Base-by-base conservation (phyloP, 2,113 vertebrate species). In the Melierax canorus region DNA sequence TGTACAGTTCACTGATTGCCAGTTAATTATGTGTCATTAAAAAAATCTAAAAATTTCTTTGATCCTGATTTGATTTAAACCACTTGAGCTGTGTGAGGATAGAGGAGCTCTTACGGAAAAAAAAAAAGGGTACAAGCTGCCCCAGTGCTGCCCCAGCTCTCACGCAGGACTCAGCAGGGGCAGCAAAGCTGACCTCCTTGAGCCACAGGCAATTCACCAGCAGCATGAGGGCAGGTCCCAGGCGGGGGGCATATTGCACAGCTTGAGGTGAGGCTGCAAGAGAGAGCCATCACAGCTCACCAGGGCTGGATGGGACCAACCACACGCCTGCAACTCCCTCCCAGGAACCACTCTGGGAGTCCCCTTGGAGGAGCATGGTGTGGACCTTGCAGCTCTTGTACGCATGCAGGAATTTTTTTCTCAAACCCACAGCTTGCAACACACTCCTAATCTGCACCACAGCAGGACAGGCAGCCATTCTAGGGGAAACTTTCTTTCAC, bases 21-120 rank as follows among this genome's bases (percentile, higher is more conserved):
- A 38, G 56, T 90, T 95, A 90, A 95, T 94, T 90, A 74, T n/a
- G 43, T 7, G 2, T 12, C 51, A 95, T 92, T 94, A 60, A 79
- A 86, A 86, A 73, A 68, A 63, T 53, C 50, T 72, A 46, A 95
- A 81, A 75, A 69, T 60, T 58, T 27, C 67, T 86, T 95, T 79
- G 63, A 83, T 89, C 50, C 27, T 76, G 48, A 43, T 89, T 94
- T 68, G 63, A 72, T 89, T 92, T 80, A 91, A 88, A 62, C 27
- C 30, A n/a, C 30, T 51, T 69, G 27, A 84, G 45, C 39, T 91
- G 48, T 76, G 48, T 15, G 64, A 51, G 27, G 6, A 48, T 5
- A 53, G 15, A 58, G 64, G 15, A 80, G 32, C 21, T 89, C 50
- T 71, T 36, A 48, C 2, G 11, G 45, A 39, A 77, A 74, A 66